A percentile compares a stretch with the other conserved stretches of the same genome.
Evolutionary conservation across 2,113 vertebrate genomes (phyloP).

Genomic region (Austrofundulus limnaeus): DNA sequence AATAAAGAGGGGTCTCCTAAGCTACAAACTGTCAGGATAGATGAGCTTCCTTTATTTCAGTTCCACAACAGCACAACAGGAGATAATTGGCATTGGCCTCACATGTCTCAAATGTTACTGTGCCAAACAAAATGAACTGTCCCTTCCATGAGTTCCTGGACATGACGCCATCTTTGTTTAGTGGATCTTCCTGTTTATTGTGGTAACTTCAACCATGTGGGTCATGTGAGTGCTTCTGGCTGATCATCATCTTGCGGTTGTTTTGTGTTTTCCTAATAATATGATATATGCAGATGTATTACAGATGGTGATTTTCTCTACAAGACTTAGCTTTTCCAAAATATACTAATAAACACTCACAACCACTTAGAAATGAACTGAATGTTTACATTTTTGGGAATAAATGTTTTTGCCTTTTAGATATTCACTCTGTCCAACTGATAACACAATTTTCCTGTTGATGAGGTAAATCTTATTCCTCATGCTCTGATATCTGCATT

Average conservation of each 20-base stretch:
- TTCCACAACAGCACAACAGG: slow-evolving; percentile 16
- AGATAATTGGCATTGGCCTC: slow-evolving; percentile 56
- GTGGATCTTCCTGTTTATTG: slow-evolving; percentile 12
- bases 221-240: background rate
- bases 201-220: slow-evolving; percentile 18
- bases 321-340: background rate
- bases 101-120: slow-evolving; percentile 37
- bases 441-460: background rate
- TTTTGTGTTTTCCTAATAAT: background rate
- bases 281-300: no score
- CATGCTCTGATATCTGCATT: slow-evolving; percentile 19
- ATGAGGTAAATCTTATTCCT: background rate
- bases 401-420: background rate
- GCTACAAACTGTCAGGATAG: slow-evolving; percentile 32
- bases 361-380: background rate
- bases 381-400: background rate
- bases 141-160: slow-evolving; percentile 42
- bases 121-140: slow-evolving; percentile 29
- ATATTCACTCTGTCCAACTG: background rate
- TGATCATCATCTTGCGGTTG: background rate
- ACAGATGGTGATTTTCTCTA: no score
- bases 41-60: slow-evolving; percentile 56
- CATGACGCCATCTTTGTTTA: slow-evolving; percentile 27
- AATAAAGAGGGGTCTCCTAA: slow-evolving; percentile 40
- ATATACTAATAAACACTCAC: background rate